Conservation (phyloP, 2,888 invertebrate species). For the Eristalis pertinax region DNA sequence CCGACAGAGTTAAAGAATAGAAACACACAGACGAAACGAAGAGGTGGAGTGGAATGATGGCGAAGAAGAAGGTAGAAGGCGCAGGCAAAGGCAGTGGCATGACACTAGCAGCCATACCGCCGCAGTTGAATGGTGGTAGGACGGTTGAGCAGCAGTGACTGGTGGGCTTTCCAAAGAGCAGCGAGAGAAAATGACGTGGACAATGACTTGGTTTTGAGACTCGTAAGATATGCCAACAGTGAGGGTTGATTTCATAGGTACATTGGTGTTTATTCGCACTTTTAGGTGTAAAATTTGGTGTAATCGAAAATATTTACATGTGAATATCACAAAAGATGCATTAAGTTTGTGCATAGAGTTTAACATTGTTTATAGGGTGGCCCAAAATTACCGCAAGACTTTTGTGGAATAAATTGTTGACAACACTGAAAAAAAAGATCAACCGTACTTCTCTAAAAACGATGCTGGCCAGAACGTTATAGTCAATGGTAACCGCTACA, state of each 20-base stretch:
- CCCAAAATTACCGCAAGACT: too few relatives aligned
- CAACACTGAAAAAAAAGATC: too few relatives aligned
- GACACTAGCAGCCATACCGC: slow-evolving; percentile 24
- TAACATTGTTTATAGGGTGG: too few relatives aligned
- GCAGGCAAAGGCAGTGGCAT: slow-evolving; percentile 18
- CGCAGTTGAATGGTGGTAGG: slow-evolving; percentile 16
- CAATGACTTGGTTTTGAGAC: slow-evolving; percentile 22
- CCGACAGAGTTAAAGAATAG: slow-evolving; percentile 30
- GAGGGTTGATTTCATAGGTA: slow-evolving; percentile 10
- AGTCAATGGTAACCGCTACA: too few relatives aligned
- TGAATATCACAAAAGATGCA: too few relatives aligned
- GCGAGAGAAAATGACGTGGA: slow-evolving; percentile 5
- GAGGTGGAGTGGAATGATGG: background rate
- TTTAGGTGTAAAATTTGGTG: too few relatives aligned
- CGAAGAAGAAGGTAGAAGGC: background rate
- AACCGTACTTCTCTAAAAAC: too few relatives aligned
- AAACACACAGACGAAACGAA: slow-evolving; percentile 7
- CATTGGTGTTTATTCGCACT: background rate
- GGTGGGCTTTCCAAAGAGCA: slow-evolving; percentile 31
- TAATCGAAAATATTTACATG: too few relatives aligned
- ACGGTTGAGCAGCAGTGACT: background rate
- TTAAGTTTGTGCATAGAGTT: too few relatives aligned
- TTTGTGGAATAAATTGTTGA: too few relatives aligned
- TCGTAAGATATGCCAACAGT: slow-evolving; percentile 22
- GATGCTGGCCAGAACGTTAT: too few relatives aligned